A percentile compares a stretch with the other conserved stretches of the same genome.
Conservation (phyloP, 2,797 vertebrate species). For the Clarias pachynema region DNA sequence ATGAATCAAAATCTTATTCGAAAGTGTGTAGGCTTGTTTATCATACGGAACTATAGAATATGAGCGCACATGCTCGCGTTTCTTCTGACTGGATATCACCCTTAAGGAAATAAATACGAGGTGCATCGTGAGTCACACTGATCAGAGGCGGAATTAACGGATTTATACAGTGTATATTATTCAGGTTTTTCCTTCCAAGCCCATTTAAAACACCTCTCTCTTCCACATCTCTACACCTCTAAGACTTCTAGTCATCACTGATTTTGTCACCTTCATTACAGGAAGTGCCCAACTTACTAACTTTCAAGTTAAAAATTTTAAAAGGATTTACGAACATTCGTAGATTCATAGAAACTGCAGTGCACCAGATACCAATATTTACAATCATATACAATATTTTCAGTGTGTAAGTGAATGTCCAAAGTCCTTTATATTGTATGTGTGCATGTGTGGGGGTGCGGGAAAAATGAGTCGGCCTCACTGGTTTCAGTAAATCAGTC, state of each 20-base stretch:
- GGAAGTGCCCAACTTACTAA: too few species aligned
- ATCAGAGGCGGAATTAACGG: background rate
- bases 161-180: too few species aligned
- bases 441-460: too few species aligned
- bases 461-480: too few species aligned
- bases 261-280: background rate
- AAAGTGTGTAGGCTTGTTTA: background rate
- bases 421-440: too few species aligned
- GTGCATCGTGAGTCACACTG: background rate
- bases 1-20: constrained; percentile 20
- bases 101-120: background rate
- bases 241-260: background rate
- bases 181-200: background rate
- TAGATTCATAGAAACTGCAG: too few species aligned
- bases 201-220: background rate
- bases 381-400: too few species aligned
- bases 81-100: background rate
- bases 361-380: too few species aligned
- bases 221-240: background rate
- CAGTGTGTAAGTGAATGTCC: too few species aligned
- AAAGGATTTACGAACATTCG: too few species aligned
- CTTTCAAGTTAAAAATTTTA: too few species aligned
- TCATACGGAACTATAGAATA: background rate
- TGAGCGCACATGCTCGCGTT: background rate
- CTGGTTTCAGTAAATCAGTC: too few species aligned